Evolutionary conservation across 2,888 invertebrate species (phyloP).

Genomic region (Erebia palarica): DNA sequence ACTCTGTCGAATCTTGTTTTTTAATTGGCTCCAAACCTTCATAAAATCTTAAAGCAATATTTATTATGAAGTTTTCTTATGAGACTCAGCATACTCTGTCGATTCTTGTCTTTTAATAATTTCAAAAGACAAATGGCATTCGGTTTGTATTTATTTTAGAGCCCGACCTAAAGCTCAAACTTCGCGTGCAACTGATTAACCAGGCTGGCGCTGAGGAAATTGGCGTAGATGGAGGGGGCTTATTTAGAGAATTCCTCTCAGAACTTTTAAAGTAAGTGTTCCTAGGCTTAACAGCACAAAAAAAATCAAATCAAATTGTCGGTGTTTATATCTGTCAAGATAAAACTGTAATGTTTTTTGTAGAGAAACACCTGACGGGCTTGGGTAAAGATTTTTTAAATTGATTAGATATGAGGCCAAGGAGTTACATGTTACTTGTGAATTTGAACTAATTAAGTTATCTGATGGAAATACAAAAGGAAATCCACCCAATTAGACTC

Average conservation of each 20-base stretch:
- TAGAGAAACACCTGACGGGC: too few relatives aligned
- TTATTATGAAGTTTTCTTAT: background rate
- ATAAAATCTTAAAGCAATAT: background rate
- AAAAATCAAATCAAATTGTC: too few relatives aligned
- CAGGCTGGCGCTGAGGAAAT: conserved; percentile 96
- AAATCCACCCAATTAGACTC: too few relatives aligned
- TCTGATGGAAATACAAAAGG: too few relatives aligned
- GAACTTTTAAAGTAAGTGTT: conserved; percentile 89
- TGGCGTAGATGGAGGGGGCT: conserved; percentile 98
- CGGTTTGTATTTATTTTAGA: conserved; percentile 76
- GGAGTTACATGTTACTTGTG: too few relatives aligned
- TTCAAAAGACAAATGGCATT: background rate
- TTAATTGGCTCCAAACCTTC: too few relatives aligned
- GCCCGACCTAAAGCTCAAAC: conserved; percentile 91
- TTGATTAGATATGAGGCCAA: too few relatives aligned
- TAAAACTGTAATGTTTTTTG: too few relatives aligned
- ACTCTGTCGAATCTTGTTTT: background rate
- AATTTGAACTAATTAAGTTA: too few relatives aligned
- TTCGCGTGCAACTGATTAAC: conserved; percentile 95
- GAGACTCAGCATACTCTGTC: background rate
- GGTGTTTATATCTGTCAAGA: too few relatives aligned
- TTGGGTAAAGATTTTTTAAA: too few relatives aligned
- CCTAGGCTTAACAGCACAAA: background rate
- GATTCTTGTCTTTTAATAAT: background rate
- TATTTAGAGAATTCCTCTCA: conserved; percentile 97